These are phyloP conservation scores for Lacanobia oleracea DNA, from an alignment of 2,888 invertebrate genomes.

Conservation along the genomic window DNA sequence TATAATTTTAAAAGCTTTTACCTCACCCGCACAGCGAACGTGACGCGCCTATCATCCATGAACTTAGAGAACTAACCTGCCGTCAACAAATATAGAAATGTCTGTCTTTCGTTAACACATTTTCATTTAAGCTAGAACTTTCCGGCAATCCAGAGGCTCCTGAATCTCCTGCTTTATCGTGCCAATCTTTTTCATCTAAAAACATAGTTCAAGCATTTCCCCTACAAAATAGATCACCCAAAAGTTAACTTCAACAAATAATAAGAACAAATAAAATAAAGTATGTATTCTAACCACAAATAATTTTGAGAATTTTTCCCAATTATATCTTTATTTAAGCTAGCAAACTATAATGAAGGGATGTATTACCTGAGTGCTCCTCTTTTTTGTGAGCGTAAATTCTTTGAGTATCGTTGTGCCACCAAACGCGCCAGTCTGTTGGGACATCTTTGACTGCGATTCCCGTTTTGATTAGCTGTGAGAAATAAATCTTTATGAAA, in stretches of 20 bases:
- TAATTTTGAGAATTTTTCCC: neutral
- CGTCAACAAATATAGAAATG: constrained; percentile 35
- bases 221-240: constrained; percentile 39
- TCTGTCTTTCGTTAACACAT: constrained; percentile 43
- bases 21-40: neutral
- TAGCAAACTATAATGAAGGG: neutral
- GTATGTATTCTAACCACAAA: neutral
- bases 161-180: constrained; percentile 24
- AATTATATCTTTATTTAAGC: constrained; percentile 7
- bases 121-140: constrained; percentile 24
- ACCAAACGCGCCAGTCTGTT: constrained; percentile 94
- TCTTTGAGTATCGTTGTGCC: constrained; percentile 93
- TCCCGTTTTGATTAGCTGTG: constrained; percentile 78
- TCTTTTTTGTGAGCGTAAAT: constrained; percentile 92
- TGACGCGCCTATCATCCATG: constrained; percentile 9
- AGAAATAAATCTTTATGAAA: neutral
- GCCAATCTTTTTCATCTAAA: constrained; percentile 47
- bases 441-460: constrained; percentile 88
- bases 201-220: constrained; percentile 38
- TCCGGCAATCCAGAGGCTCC: constrained; percentile 31
- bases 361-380: constrained; percentile 77
- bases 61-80: constrained; percentile 55
- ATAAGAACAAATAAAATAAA: constrained; percentile 47
- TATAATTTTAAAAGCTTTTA: constrained; percentile 57
- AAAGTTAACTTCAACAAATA: constrained; percentile 33